A percentile compares a stretch with the other conserved stretches of the same genome.
Evolutionary conservation across 2,797 vertebrate species (phyloP).

Genomic region (Tangara arthus): DNA sequence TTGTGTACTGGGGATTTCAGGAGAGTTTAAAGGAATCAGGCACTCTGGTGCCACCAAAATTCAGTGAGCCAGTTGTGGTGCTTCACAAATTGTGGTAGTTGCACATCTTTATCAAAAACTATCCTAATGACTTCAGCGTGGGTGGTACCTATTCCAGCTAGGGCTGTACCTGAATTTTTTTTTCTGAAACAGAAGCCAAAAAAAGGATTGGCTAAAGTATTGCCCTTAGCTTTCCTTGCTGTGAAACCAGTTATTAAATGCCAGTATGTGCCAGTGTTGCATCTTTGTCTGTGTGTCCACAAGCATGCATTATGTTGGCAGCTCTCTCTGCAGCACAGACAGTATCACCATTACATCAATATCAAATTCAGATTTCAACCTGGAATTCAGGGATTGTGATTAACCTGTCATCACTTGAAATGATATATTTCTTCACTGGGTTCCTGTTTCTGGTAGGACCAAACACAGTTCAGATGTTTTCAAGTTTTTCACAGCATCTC

Average conservation of each 20-base stretch:
- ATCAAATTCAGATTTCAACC: not conserved
- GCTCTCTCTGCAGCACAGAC: not conserved
- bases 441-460: not conserved
- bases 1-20: not conserved
- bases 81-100: not conserved
- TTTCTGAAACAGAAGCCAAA: not conserved
- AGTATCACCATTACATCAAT: not conserved
- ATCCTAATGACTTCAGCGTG: not conserved
- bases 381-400: not conserved
- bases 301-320: not conserved
- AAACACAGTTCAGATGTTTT: not conserved
- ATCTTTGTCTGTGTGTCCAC: not conserved
- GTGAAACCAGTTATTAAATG: not conserved
- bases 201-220: not conserved
- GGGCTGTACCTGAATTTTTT: not conserved
- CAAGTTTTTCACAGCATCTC: not conserved
- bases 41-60: not conserved
- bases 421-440: accelerated
- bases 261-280: not conserved
- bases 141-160: not conserved
- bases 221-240: not conserved
- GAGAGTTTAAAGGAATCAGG: not conserved
- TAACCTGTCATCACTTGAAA: not conserved
- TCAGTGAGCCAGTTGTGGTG: not conserved
- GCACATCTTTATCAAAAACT: not conserved